These are phyloP conservation scores for Mesocricetus auratus DNA, from an alignment of 2,113 vertebrate genomes.

Conservation along the genomic window DNA sequence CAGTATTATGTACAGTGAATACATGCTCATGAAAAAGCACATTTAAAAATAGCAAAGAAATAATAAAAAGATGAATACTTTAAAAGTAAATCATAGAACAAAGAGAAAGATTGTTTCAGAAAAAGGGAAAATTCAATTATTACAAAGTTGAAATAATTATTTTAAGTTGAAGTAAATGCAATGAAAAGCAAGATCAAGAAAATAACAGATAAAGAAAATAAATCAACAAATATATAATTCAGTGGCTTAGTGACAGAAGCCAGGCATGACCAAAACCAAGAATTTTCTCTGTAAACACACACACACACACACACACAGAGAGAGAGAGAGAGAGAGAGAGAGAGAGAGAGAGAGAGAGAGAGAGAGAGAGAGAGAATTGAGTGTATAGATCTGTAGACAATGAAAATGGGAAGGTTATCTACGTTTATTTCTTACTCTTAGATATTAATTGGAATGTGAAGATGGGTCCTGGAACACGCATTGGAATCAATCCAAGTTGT, in stretches of 20 bases:
- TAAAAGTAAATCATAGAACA: neutral
- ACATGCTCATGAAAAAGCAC: neutral
- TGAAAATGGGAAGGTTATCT: constrained; percentile 2
- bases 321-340: no score
- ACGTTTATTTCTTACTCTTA: constrained; percentile 30
- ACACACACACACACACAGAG: neutral
- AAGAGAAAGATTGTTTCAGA: neutral
- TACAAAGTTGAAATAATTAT: neutral
- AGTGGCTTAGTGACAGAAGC: neutral
- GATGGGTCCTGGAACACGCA: neutral
- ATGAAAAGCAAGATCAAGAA: neutral
- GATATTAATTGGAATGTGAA: constrained; percentile 56
- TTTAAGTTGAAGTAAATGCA: neutral
- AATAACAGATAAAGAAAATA: neutral
- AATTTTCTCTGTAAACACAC: neutral
- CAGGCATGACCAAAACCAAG: neutral
- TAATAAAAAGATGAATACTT: neutral
- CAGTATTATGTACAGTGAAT: neutral
- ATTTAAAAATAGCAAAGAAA: neutral
- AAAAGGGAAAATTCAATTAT: neutral
- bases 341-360: neutral
- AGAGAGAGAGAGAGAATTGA: neutral
- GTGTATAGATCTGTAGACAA: neutral
- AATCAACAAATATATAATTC: neutral
- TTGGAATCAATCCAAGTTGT: constrained; percentile 8